These are phyloP conservation scores for Oncorhynchus kisutch DNA, from an alignment of 2,113 vertebrate genomes.

Conservation along the genomic window DNA sequence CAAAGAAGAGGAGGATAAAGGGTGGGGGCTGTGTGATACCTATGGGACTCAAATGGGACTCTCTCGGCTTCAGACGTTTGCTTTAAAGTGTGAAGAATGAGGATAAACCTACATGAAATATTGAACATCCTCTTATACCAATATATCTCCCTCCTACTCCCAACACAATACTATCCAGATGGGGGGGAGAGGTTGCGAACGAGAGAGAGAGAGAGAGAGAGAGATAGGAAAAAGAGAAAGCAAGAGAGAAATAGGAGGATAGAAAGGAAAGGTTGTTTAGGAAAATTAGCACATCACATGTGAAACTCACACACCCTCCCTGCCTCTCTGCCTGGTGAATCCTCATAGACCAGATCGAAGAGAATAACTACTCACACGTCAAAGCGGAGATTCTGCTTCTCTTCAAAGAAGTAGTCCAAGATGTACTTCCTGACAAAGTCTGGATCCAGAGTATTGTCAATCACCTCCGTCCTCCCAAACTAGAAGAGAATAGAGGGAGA, in stretches of 20 bases:
- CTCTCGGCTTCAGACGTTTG: neutral
- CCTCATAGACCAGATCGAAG: constrained; percentile 51
- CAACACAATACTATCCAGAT: constrained; percentile 42
- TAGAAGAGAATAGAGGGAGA: constrained; percentile 51
- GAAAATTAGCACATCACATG: constrained; percentile 25
- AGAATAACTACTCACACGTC: constrained; percentile 90
- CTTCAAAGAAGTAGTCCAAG: constrained; percentile 94
- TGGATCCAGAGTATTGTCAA: constrained; percentile 93
- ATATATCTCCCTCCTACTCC: neutral
- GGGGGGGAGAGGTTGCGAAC: too few relatives aligned
- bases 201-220: too few relatives aligned
- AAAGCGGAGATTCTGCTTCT: constrained; percentile 94
- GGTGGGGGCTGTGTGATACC: neutral
- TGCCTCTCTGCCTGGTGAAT: constrained; percentile 18
- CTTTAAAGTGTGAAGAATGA: neutral
- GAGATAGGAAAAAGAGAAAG: too few relatives aligned
- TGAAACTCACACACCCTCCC: constrained; percentile 6
- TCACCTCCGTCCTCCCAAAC: constrained; percentile 95
- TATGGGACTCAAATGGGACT: neutral
- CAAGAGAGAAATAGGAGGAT: too few relatives aligned
- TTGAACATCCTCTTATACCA: neutral
- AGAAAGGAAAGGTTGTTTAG: constrained; percentile 14
- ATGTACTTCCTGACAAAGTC: constrained; percentile 96
- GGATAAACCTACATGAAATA: neutral
- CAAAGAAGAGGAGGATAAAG: neutral